Conservation (phyloP, 2,797 vertebrate genomes). For the Danio choprae region DNA sequence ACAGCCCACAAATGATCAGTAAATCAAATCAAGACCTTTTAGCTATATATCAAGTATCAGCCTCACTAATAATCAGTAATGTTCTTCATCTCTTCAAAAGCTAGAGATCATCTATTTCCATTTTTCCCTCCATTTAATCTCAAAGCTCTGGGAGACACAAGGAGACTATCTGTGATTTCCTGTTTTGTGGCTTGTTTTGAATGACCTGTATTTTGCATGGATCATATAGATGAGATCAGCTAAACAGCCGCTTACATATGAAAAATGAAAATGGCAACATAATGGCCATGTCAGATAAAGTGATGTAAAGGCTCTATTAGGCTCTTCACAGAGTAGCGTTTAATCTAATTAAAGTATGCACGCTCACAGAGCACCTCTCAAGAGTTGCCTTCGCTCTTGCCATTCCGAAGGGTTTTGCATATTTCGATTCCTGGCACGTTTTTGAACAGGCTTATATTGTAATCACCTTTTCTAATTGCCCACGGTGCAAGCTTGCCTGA, state of each 20-base stretch:
- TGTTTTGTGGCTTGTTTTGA: background rate
- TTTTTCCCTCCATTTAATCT: background rate
- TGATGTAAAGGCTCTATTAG: conserved; percentile 52
- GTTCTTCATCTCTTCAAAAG: background rate
- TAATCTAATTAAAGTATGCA: conserved; percentile 61
- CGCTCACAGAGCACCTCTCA: conserved; percentile 55
- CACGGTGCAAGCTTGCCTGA: conserved; percentile 77
- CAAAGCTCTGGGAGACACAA: background rate
- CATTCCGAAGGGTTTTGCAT: conserved; percentile 60
- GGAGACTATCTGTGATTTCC: conserved; percentile 4
- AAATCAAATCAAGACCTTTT: too few relatives aligned
- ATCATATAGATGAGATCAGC: conserved; percentile 25
- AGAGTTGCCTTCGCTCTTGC: conserved; percentile 53
- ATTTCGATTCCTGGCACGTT: conserved; percentile 68
- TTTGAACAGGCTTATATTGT: conserved; percentile 76
- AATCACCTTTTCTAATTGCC: conserved; percentile 84
- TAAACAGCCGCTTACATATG: conserved; percentile 32
- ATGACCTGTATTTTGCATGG: conserved; percentile 7
- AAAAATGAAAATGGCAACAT: conserved; percentile 47
- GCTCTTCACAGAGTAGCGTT: conserved; percentile 42
- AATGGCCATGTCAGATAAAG: conserved; percentile 52
- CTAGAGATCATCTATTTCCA: background rate
- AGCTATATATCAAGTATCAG: too few relatives aligned
- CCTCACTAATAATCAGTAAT: background rate
- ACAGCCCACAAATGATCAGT: too few relatives aligned